Conservation (phyloP, 2,888 invertebrate species). For the Drosophila ochracea region DNA sequence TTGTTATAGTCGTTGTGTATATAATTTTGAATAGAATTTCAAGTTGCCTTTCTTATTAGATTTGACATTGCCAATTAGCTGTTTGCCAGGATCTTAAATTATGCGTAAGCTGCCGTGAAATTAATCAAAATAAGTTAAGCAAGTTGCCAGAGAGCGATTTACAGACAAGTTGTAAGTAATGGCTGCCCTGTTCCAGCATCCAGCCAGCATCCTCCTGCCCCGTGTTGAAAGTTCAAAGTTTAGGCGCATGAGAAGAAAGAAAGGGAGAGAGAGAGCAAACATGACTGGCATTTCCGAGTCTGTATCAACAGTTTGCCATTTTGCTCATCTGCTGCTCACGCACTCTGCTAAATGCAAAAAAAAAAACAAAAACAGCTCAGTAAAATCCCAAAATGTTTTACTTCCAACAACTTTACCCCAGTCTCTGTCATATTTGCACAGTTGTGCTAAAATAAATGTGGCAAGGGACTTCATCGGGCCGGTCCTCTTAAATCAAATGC, state of each 20-base stretch:
- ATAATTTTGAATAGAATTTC: not conserved
- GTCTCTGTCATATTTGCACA: slow-evolving; percentile 30
- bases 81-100: slow-evolving; percentile 15
- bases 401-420: not conserved
- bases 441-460: slow-evolving; percentile 53
- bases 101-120: slow-evolving; percentile 40
- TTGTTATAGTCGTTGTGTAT: not conserved
- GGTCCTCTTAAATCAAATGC: slow-evolving; percentile 63
- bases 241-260: slow-evolving; percentile 57
- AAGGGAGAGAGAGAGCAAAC: slow-evolving; percentile 25
- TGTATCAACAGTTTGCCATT: slow-evolving; percentile 76
- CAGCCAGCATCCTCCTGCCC: slow-evolving; percentile 15
- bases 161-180: not conserved
- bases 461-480: slow-evolving; percentile 54
- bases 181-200: not conserved
- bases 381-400: slow-evolving; percentile 27
- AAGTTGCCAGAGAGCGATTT: slow-evolving; percentile 8
- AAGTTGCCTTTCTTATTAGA: slow-evolving; percentile 1
- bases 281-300: slow-evolving; percentile 63
- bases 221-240: slow-evolving; percentile 68
- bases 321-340: slow-evolving; percentile 31
- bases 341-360: slow-evolving; percentile 48
- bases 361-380: slow-evolving; percentile 29
- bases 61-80: not conserved
- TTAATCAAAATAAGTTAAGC: slow-evolving; percentile 40